A percentile compares a stretch with the other conserved stretches of the same genome.
phyloP scores from a whole-genome alignment of 2,888 invertebrate genomes.

The Theretra japonica region DNA sequence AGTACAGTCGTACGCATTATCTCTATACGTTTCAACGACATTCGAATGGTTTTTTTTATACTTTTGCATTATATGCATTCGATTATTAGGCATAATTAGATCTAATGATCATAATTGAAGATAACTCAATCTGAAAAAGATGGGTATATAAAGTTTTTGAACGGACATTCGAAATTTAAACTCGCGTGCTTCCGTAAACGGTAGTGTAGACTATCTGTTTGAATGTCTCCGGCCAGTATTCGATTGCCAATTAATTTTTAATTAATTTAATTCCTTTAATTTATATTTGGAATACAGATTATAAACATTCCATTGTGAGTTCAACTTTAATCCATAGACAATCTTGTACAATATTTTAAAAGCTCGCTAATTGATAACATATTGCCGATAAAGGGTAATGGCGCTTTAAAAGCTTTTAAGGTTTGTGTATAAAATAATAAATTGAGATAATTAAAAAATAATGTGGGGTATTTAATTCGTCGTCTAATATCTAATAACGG shows the following conservation, averaged over 20 bases:
- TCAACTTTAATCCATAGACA: background rate
- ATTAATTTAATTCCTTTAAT: background rate
- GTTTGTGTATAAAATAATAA: background rate
- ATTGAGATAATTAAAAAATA: slow-evolving; percentile 10
- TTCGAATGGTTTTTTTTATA: slow-evolving; percentile 1
- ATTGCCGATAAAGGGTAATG: background rate
- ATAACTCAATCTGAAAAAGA: background rate
- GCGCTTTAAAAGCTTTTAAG: background rate
- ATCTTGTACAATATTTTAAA: background rate
- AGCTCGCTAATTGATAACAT: background rate
- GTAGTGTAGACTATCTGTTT: background rate
- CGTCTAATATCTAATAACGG: slow-evolving; percentile 58
- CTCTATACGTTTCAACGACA: slow-evolving; percentile 30
- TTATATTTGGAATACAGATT: background rate
- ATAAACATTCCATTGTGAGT: background rate
- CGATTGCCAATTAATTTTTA: background rate
- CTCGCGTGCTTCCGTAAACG: background rate
- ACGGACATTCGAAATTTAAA: slow-evolving; percentile 17
- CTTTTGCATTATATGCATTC: background rate
- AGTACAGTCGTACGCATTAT: slow-evolving; percentile 67
- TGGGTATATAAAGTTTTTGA: background rate
- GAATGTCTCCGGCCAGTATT: background rate
- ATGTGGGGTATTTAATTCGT: slow-evolving; percentile 36
- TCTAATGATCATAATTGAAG: background rate
- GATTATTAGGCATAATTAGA: background rate